A percentile compares a stretch with the other conserved stretches of the same genome.
These are phyloP conservation scores for Herpetotheres cachinnans DNA, from an alignment of 2,113 vertebrate species.

Conservation along the genomic window DNA sequence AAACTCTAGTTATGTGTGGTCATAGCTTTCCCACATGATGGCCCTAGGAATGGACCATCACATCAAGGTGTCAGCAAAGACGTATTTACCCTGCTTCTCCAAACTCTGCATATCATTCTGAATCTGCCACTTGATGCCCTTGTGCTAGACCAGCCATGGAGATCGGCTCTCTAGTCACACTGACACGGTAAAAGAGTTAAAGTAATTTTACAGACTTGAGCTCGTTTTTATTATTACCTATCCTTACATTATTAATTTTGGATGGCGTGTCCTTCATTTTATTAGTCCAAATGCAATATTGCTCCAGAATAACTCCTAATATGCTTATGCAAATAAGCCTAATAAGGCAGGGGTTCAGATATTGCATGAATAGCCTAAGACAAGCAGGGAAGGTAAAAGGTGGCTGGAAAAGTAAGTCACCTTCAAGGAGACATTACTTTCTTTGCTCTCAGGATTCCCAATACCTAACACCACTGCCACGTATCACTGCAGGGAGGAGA, in stretches of 20 bases:
- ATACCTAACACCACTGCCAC: background rate
- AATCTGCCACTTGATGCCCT: background rate
- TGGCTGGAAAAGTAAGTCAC: background rate
- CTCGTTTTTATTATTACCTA: slow-evolving; percentile 31
- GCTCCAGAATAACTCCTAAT: background rate
- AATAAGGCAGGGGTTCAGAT: background rate
- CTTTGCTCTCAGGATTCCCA: background rate
- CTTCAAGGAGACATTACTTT: background rate
- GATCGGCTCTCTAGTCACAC: background rate
- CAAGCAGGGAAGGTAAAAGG: background rate
- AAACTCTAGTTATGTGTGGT: background rate
- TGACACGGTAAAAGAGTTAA: background rate
- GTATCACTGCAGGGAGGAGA: background rate
- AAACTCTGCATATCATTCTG: background rate
- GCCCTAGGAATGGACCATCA: background rate
- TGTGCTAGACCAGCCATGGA: background rate
- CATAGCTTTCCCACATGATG: background rate
- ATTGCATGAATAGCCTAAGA: background rate
- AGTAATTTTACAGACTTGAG: background rate
- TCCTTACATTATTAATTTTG: slow-evolving; percentile 27
- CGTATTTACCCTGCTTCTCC: background rate
- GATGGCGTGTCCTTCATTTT: slow-evolving; percentile 15
- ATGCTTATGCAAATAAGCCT: background rate
- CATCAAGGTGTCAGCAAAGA: background rate
- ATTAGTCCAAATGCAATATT: slow-evolving; percentile 40